Conservation (phyloP, 2,113 vertebrate genomes). For the Bostrychus sinensis region DNA sequence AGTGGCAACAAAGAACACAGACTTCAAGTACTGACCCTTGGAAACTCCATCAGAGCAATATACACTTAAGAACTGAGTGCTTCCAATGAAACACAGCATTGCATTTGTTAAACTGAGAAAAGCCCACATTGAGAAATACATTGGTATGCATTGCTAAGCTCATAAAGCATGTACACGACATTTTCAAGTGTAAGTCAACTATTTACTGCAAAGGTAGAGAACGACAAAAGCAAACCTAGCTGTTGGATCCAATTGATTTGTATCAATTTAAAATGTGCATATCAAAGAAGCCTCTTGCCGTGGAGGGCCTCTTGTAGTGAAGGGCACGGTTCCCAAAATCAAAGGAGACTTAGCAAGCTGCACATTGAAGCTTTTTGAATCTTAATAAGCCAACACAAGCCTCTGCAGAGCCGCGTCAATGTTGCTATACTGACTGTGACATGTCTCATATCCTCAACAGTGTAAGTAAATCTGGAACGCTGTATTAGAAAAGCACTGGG, state of each 20-base stretch:
- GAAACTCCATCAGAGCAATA: conserved; percentile 6
- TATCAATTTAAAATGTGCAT: conserved; percentile 51
- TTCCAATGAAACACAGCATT: neutral
- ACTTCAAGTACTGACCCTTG: conserved; percentile 3
- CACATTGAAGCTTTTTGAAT: conserved; percentile 40
- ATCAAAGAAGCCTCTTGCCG: conserved; percentile 37
- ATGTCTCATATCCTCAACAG: conserved; percentile 14
- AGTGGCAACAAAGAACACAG: neutral
- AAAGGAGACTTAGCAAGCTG: conserved; percentile 29
- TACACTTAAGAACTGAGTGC: conserved; percentile 2
- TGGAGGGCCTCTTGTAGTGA: conserved; percentile 37
- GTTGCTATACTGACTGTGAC: conserved; percentile 8
- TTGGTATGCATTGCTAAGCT: neutral
- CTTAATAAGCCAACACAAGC: conserved; percentile 32
- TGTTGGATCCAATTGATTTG: conserved; percentile 52
- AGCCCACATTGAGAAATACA: neutral
- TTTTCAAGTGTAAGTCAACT: conserved; percentile 15
- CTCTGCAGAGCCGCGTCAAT: conserved; percentile 8
- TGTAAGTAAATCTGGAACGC: conserved; percentile 3
- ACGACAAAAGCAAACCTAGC: conserved; percentile 37
- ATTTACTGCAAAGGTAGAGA: conserved; percentile 12
- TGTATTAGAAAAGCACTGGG: neutral
- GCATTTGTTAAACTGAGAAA: neutral
- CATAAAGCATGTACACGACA: neutral
- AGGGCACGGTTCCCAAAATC: conserved; percentile 36